A percentile compares a stretch with the other conserved stretches of the same genome.
Evolutionary conservation across 2,113 vertebrate species (phyloP).

Genomic region (Myotis lucifugus): DNA sequence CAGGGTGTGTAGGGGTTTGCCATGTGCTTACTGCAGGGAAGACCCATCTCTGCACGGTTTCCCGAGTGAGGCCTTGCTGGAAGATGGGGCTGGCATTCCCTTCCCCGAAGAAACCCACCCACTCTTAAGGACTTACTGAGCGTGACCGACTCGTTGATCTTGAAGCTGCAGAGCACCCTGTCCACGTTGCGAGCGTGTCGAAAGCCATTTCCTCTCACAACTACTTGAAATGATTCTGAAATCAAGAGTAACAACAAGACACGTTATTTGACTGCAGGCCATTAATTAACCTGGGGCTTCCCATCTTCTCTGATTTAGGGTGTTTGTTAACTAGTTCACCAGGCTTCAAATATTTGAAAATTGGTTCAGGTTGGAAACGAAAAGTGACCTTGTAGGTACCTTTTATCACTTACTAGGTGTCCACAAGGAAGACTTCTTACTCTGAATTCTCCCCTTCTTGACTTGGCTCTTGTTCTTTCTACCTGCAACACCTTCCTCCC

Average conservation of each 20-base stretch:
- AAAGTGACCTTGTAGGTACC: not conserved
- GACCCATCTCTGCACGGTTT: not conserved
- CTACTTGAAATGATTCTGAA: slow-evolving; percentile 96
- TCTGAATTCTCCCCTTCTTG: not conserved
- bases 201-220: slow-evolving; percentile 96
- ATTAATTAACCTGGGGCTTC: not conserved
- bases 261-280: not conserved
- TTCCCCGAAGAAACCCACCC: not conserved
- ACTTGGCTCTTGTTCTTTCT: not conserved
- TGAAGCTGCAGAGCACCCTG: slow-evolving; percentile 96
- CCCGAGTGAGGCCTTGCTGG: not conserved
- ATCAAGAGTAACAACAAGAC: not conserved
- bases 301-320: not conserved
- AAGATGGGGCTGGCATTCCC: not conserved
- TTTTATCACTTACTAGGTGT: not conserved
- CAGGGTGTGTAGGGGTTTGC: accelerated
- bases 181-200: slow-evolving; percentile 94
- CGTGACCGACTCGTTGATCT: slow-evolving; percentile 94
- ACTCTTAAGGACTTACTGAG: slow-evolving; percentile 89
- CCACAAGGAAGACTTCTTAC: not conserved
- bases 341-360: not conserved
- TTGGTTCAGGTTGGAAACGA: not conserved
- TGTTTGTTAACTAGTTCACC: not conserved
- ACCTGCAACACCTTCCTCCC: not conserved
- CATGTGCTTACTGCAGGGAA: not conserved